Percentiles rank a stretch among this genome's conserved stretches.
phyloP scores from a whole-genome alignment of 2,888 invertebrate genomes.

The Drosophila bunnanda region DNA sequence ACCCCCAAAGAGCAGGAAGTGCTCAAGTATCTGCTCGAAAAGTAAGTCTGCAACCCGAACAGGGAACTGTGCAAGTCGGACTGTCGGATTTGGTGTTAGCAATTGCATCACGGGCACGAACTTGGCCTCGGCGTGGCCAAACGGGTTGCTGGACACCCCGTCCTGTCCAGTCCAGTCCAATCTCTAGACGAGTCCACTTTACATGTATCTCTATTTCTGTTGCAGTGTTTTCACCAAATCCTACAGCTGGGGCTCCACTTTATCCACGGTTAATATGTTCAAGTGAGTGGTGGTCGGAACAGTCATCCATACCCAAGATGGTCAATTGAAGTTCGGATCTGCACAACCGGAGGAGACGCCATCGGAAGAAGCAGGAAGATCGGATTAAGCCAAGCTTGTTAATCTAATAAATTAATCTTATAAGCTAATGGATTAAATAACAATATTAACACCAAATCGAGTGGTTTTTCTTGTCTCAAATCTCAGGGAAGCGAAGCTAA shows the following conservation, averaged over 20 bases:
- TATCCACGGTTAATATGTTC: slow-evolving; percentile 53
- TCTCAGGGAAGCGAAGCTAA: neutral
- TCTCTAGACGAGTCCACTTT: neutral
- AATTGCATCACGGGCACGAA: slow-evolving; percentile 65
- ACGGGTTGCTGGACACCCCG: slow-evolving; percentile 41
- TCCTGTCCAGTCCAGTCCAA: slow-evolving; percentile 16
- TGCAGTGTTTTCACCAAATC: slow-evolving; percentile 64
- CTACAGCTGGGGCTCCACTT: slow-evolving; percentile 66
- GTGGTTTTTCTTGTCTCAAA: neutral
- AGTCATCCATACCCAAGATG: neutral
- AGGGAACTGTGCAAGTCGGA: slow-evolving; percentile 54
- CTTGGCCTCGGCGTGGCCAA: slow-evolving; percentile 59
- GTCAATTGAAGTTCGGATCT: neutral
- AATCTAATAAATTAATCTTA: neutral
- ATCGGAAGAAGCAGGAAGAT: slow-evolving; percentile 10
- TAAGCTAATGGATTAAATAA: neutral
- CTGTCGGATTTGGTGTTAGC: slow-evolving; percentile 63
- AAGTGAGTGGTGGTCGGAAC: slow-evolving; percentile 9
- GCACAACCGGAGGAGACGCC: neutral
- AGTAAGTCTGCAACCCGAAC: slow-evolving; percentile 56
- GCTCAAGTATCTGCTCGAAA: slow-evolving; percentile 86
- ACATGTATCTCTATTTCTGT: slow-evolving; percentile 11
- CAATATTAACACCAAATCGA: neutral
- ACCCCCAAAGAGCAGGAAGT: slow-evolving; percentile 88
- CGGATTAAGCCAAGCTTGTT: neutral